These are phyloP conservation scores for Eupelmus urozonus DNA, from an alignment of 2,888 invertebrate genomes.

Conservation along the genomic window DNA sequence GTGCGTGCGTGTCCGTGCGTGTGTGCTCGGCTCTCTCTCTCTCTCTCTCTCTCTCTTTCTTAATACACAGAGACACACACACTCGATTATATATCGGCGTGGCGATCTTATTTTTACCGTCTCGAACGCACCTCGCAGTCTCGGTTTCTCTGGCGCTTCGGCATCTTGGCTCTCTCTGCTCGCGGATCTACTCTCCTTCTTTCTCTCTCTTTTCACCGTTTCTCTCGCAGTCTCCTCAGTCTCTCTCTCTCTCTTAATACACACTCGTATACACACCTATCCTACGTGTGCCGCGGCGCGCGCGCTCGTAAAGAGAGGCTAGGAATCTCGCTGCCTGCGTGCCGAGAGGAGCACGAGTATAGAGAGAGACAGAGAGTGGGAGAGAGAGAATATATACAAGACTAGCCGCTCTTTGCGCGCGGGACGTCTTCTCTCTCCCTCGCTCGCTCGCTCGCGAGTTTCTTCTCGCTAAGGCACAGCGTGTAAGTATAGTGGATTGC, in stretches of 20 bases:
- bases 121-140: slow-evolving; percentile 57
- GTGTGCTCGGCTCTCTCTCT: no score
- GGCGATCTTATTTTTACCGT: slow-evolving; percentile 59
- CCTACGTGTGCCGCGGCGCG: not conserved
- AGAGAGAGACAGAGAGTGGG: no score
- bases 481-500: not conserved
- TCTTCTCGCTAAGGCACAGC: slow-evolving; percentile 1
- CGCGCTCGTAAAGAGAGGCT: slow-evolving; percentile 51
- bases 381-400: slow-evolving; percentile 29
- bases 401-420: not conserved
- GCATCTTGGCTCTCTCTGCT: slow-evolving; percentile 50
- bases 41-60: no score
- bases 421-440: not conserved
- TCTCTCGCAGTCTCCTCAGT: not conserved
- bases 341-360: no score
- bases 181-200: not conserved
- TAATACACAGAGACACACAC: no score
- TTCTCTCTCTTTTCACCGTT: slow-evolving; percentile 12
- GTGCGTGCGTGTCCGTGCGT: no score
- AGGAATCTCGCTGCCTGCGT: slow-evolving; percentile 34
- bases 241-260: not conserved
- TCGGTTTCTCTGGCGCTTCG: slow-evolving; percentile 53
- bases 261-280: not conserved
- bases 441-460: no score
- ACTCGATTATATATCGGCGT: no score